Conservation (phyloP, 23 tunicate genomes). For the Botrylloides violaceus region DNA sequence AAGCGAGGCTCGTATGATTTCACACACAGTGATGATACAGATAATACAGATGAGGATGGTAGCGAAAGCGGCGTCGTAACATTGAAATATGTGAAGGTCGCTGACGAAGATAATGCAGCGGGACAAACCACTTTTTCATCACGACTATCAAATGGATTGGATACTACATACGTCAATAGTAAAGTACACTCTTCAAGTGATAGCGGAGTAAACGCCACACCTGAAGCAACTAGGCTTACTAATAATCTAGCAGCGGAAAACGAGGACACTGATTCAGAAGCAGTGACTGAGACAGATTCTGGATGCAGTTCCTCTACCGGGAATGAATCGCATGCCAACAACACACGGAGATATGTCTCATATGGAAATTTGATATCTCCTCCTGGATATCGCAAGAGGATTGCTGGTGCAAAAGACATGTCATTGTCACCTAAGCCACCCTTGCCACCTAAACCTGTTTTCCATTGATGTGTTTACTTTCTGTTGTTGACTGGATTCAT, state of each 20-base stretch:
- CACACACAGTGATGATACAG: neutral
- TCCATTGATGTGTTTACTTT: constrained; percentile 14
- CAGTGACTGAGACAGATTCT: neutral
- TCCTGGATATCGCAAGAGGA: neutral
- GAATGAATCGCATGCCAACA: neutral
- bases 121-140: neutral
- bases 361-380: constrained; percentile 18
- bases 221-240: too few relatives aligned
- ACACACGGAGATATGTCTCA: neutral
- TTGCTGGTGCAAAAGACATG: neutral
- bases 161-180: neutral
- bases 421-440: constrained; percentile 7
- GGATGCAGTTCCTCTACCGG: neutral
- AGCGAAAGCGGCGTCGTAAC: neutral
- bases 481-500: too few relatives aligned
- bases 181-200: neutral
- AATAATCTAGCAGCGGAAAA: neutral
- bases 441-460: constrained; percentile 24
- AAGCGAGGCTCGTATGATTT: constrained; percentile 7
- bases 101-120: neutral
- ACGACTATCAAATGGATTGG: neutral
- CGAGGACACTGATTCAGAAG: neutral
- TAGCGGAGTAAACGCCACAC: too few relatives aligned
- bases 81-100: neutral
- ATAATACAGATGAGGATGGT: neutral